A percentile compares a stretch with the other conserved stretches of the same genome.
Conservation (phyloP, 2,797 vertebrate species). For the Kryptolebias ocellatus region DNA sequence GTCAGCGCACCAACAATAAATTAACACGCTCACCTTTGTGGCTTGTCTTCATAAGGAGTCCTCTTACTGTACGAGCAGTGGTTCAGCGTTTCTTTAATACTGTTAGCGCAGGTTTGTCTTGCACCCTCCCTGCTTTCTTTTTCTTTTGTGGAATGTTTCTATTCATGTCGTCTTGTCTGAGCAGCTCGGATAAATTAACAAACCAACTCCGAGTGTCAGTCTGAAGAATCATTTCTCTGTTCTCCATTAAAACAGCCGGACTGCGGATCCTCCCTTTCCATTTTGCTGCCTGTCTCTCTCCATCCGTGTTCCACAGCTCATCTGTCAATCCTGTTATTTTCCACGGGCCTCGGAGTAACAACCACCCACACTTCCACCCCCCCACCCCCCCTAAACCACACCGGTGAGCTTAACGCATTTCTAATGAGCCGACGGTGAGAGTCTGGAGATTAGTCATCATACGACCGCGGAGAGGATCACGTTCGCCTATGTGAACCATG, state of each 20-base stretch:
- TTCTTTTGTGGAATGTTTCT: slow-evolving; percentile 41
- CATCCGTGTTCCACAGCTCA: slow-evolving; percentile 62
- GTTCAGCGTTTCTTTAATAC: background rate
- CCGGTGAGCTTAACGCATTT: slow-evolving; percentile 80
- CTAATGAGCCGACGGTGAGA: slow-evolving; percentile 77
- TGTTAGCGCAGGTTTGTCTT: background rate
- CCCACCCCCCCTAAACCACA: slow-evolving; percentile 54
- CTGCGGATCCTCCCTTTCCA: slow-evolving; percentile 68
- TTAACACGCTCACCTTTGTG: slow-evolving; percentile 5
- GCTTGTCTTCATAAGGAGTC: background rate
- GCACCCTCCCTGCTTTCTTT: slow-evolving; percentile 21
- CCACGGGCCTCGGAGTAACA: slow-evolving; percentile 59
- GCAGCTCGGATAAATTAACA: slow-evolving; percentile 70
- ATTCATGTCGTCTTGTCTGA: slow-evolving; percentile 55
- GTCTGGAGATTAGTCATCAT: slow-evolving; percentile 75
- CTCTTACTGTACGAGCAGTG: background rate
- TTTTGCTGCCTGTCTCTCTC: slow-evolving; percentile 71
- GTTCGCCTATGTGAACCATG: slow-evolving; percentile 68
- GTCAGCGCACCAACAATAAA: slow-evolving; percentile 4
- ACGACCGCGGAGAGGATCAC: slow-evolving; percentile 65
- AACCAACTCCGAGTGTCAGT: slow-evolving; percentile 63
- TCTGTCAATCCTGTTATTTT: slow-evolving; percentile 67
- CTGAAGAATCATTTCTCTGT: slow-evolving; percentile 67
- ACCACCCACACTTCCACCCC: slow-evolving; percentile 32
- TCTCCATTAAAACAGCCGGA: slow-evolving; percentile 69